These are phyloP conservation scores for Antitype chi DNA, from an alignment of 2,888 invertebrate species.

Conservation along the genomic window DNA sequence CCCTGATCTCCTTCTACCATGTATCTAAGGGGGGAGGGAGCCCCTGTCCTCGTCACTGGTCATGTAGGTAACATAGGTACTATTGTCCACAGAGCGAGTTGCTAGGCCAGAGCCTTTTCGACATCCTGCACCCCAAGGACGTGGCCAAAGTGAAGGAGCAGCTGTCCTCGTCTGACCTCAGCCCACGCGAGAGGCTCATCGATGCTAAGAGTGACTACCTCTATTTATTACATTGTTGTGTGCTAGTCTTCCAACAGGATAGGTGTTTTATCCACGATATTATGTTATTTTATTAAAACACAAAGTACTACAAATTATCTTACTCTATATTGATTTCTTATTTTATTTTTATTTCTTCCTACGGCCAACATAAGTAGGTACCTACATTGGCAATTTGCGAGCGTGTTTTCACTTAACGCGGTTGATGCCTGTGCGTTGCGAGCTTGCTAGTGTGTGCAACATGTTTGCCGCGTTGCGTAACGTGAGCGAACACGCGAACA, in stretches of 20 bases:
- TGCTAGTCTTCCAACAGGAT: neutral
- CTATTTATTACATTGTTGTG: constrained; percentile 1
- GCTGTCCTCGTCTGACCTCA: constrained; percentile 96
- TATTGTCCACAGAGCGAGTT: constrained; percentile 93
- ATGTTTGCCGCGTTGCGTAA: neutral
- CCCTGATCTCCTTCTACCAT: neutral
- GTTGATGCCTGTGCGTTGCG: neutral
- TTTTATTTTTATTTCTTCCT: neutral
- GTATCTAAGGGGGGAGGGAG: neutral
- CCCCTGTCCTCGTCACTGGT: constrained; percentile 1
- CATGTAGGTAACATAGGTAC: constrained; percentile 1
- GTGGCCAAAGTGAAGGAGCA: constrained; percentile 98
- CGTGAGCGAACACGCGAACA: neutral
- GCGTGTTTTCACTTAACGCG: neutral
- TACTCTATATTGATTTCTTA: neutral
- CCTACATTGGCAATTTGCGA: neutral
- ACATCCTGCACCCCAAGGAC: constrained; percentile 98
- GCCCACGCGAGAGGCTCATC: constrained; percentile 96
- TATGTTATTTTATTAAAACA: neutral
- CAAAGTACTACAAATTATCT: neutral
- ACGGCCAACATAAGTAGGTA: neutral
- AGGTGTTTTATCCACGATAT: neutral
- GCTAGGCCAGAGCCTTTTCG: constrained; percentile 97
- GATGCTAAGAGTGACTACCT: constrained; percentile 95
- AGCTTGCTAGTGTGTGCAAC: neutral